Evolutionary conservation across 1,140 invertebrate genomes (phyloP), one percentile per base, ranked within the genome.

Genomic region (Aphaenogaster rudis): DNA sequence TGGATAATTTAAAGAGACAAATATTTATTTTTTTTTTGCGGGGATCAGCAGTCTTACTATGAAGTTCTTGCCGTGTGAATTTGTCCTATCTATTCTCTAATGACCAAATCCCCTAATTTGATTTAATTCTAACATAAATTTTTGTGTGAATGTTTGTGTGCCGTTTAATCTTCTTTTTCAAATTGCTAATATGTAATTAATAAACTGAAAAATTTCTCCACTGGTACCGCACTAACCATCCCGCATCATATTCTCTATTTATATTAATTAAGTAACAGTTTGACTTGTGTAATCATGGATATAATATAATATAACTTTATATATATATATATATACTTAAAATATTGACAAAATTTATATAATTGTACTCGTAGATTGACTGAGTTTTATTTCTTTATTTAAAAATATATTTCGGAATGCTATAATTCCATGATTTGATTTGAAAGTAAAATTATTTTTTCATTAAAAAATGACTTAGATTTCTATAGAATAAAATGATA

Each of bases 161-260:
- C 42, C n/a, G 11, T 61, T 72, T 84, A 74, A 84, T 33, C 3
- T 28, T 11, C 15, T 48, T 28, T 74, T 48, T 69, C 21, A 9
- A 61, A 76, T 74, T 28, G 21, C 45, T 84, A 84, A 61, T 84
- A 42, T 42, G 8, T 63, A 39, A 74, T 59, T 59, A 36, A 50
- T 52, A 50, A 39, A 21, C 7, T 52, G 48, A 72, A 63, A 72
- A 13, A 63, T 9, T 42, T 86, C 64, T 87, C 84, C 88, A 90
- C 78, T 90, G 69, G 66, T 90, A 63, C 86, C 54, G n/a, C 54
- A 81, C 59, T 90, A 84, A 89, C 84, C 57, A 89, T 66, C 81
- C 48, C 59, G 79, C 78, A 86, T 90, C 66, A 42, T 61, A n/a
- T 36, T 66, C 36, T 79, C 54, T 72, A 39, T 78, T 45, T 52